phyloP scores from a whole-genome alignment of 2,113 vertebrate species.

The Gulo gulo region DNA sequence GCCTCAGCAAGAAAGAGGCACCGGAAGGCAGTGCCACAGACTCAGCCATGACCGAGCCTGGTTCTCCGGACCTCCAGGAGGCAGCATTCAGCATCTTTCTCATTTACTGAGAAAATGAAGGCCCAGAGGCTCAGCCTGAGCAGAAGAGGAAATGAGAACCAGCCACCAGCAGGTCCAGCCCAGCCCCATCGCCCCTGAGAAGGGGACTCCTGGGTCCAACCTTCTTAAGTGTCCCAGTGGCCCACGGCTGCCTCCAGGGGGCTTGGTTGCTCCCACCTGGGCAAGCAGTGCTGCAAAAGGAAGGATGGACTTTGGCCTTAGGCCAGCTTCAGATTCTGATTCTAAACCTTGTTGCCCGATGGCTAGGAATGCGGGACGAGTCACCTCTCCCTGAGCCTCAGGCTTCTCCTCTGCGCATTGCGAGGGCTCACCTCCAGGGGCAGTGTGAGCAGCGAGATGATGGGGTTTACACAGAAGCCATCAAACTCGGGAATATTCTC shows the following conservation, averaged over 20 bases:
- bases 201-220: background rate
- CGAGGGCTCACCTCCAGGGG: rapidly evolving
- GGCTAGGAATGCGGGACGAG: background rate
- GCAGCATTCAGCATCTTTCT: rapidly evolving
- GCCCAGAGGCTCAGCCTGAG: background rate
- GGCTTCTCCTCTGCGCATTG: background rate
- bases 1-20: background rate
- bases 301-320: background rate
- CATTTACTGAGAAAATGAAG: background rate
- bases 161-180: background rate
- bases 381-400: background rate
- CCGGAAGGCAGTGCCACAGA: background rate
- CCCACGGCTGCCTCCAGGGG: background rate
- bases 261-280: rapidly evolving
- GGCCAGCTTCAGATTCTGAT: background rate
- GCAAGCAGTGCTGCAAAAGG: background rate
- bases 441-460: background rate
- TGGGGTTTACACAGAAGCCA: background rate
- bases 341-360: background rate
- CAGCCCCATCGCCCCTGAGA: rapidly evolving
- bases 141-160: background rate
- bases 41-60: too few relatives aligned
- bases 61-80: background rate
- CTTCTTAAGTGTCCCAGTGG: background rate
- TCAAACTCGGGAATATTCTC: background rate